phyloP scores from a whole-genome alignment of 2,888 invertebrate species.

The Troglohyphantes excavatus region DNA sequence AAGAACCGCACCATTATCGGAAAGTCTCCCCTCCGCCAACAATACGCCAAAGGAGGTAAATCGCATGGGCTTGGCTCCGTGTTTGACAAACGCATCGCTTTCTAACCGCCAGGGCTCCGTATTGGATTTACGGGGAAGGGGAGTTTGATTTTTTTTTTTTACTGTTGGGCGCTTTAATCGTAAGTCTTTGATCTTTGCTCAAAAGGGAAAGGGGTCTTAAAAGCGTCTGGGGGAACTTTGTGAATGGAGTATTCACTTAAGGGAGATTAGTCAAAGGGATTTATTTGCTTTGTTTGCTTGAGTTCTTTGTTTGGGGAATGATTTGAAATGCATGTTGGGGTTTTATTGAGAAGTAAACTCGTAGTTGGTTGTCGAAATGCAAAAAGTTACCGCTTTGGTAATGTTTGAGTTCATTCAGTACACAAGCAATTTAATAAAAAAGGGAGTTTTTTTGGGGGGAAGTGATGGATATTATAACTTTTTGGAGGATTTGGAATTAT shows the following conservation, averaged over 20 bases:
- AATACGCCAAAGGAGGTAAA: slow-evolving; percentile 14
- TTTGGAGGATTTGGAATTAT: no score
- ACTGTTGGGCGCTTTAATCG: slow-evolving; percentile 18
- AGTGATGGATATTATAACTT: no score
- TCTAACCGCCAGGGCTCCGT: slow-evolving; percentile 28
- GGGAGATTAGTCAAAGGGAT: background rate
- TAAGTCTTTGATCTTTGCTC: slow-evolving; percentile 14
- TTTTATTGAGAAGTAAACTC: no score
- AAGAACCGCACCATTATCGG: slow-evolving; percentile 36
- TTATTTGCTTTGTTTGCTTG: background rate
- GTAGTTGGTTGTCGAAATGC: no score
- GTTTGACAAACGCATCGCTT: slow-evolving; percentile 54
- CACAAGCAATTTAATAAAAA: no score
- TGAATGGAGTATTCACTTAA: slow-evolving; percentile 18
- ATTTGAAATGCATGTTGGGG: background rate
- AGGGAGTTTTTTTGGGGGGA: no score
- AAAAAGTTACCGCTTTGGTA: no score
- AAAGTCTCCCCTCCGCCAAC: slow-evolving; percentile 5
- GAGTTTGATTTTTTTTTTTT: slow-evolving; percentile 22
- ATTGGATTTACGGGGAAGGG: slow-evolving; percentile 50
- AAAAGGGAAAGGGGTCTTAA: background rate
- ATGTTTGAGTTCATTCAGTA: no score
- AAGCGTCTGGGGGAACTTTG: background rate
- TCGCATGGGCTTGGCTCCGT: slow-evolving; percentile 22
- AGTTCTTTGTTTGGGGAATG: background rate